Evolutionary conservation across 1,140 invertebrate species (phyloP), one percentile per base, ranked within the genome.

Genomic region (Aleiodes sp.): DNA sequence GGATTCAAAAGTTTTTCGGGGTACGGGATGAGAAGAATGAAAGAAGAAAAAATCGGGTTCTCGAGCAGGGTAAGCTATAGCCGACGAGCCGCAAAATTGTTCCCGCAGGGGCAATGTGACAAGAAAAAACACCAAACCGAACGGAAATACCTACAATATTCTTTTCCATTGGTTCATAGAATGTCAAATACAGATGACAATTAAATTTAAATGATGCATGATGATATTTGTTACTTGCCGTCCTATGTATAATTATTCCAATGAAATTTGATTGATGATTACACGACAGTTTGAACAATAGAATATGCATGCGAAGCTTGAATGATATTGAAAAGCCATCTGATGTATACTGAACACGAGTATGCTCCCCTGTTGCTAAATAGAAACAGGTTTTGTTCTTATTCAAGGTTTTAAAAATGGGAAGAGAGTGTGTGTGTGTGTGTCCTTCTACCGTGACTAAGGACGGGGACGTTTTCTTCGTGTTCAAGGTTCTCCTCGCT

Each of bases 81-180:
- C 59, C 59, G 41, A 37, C 59, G 24, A 69, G 59, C 67, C 59
- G 67, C 67, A 69, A 69, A 69, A 63, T 69, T 62, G 43, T 63
- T 41, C 67, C 67, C 41, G 39, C 26, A 59, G 60, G 67, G 67
- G 41, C 46, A 21, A 56, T 61, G 61, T 37, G 10, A 33, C 37
- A 29, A 28, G 19, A 39, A 39, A 39, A 39, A 39, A 4, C 57
- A 43, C 26, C 59, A 62, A 67, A 62, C 59, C 35, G 26, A 35
- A 68, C 35, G 31, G 37, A 68, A 68, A 61, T 68, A 14, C 39
- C 39, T 24, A 35, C 66, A 29, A 39, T 39, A n/a, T 39, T 39
- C 2, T n/a, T n/a, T 39, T n/a, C 14, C 37, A 12, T 12, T 39
- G 37, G 14, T 14, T 14, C 37, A 3, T 12, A 39, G 14, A n/a